Conservation (phyloP, 2,888 invertebrate genomes). For the Steromphala cineraria region DNA sequence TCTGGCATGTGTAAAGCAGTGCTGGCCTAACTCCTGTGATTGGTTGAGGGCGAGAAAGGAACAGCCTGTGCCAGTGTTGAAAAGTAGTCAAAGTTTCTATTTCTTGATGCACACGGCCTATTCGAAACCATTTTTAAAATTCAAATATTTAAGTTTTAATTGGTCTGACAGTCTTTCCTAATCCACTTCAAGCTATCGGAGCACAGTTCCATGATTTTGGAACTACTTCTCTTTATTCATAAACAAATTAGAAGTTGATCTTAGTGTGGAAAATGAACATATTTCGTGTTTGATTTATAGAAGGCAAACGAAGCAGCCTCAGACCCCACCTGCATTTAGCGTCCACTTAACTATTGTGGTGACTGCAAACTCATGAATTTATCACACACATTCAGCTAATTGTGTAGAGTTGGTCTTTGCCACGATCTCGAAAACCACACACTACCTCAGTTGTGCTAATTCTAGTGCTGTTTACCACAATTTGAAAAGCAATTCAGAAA, state of each 20-base stretch:
- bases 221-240: background rate
- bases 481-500: slow-evolving; percentile 20
- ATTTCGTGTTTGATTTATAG: slow-evolving; percentile 1
- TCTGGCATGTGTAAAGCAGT: too few relatives aligned
- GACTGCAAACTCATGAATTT: background rate
- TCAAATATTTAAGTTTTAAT: background rate
- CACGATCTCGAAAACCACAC: background rate
- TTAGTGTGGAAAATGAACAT: background rate
- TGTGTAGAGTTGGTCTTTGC: background rate
- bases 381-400: slow-evolving; percentile 6
- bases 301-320: background rate
- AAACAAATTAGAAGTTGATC: slow-evolving; percentile 2
- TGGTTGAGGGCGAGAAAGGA: too few relatives aligned
- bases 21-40: too few relatives aligned
- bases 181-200: background rate
- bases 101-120: background rate
- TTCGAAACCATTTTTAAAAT: background rate
- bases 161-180: background rate
- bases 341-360: background rate
- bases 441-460: background rate
- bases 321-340: slow-evolving; percentile 1
- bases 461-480: background rate
- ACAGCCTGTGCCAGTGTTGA: too few relatives aligned
- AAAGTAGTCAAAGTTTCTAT: background rate
- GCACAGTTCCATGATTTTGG: background rate